Conservation (phyloP, 1,140 invertebrate genomes). For the Cydia strobilella region DNA sequence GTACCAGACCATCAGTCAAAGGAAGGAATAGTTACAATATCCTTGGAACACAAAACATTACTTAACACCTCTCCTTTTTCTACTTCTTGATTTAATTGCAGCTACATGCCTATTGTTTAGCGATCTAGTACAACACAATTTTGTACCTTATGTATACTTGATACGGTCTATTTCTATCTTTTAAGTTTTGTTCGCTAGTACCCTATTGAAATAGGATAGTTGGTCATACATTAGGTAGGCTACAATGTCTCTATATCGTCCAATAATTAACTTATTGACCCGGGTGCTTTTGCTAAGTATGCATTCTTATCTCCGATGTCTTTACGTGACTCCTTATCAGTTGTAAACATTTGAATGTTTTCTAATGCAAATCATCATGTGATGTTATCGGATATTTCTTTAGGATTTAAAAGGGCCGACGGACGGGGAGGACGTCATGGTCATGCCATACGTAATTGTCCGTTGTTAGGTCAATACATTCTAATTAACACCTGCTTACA, state of each 20-base stretch:
- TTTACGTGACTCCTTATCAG: constrained; percentile 48
- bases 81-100: neutral
- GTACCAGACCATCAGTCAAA: too few relatives aligned
- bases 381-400: constrained; percentile 13
- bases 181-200: neutral
- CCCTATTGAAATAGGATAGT: neutral
- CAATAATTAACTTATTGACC: constrained; percentile 65
- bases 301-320: constrained; percentile 48
- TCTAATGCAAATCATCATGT: constrained; percentile 13
- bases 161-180: neutral
- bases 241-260: constrained; percentile 36
- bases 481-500: too few relatives aligned
- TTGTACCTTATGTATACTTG: neutral
- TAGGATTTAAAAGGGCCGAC: constrained; percentile 7
- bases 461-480: neutral
- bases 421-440: constrained; percentile 4
- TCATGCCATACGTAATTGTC: neutral
- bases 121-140: neutral
- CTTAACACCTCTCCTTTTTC: neutral
- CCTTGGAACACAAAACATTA: too few relatives aligned
- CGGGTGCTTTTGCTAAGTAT: constrained; percentile 47
- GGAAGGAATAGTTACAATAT: too few relatives aligned
- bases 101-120: neutral
- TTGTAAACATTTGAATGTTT: constrained; percentile 36
- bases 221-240: constrained; percentile 38